phyloP scores from a whole-genome alignment of 1,140 invertebrate genomes.

The Trissolcus basalis region DNA sequence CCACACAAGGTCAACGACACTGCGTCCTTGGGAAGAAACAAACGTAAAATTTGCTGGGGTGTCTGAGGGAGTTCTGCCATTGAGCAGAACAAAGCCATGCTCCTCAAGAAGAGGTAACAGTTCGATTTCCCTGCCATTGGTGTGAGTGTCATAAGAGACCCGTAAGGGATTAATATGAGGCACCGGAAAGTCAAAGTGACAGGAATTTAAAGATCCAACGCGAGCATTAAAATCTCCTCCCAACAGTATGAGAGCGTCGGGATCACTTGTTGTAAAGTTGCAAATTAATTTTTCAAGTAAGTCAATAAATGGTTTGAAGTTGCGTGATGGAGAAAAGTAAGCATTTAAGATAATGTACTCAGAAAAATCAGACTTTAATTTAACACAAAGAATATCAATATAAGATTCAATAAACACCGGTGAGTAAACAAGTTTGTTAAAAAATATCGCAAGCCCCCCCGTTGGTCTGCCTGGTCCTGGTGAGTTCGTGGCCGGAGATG shows the following conservation, averaged over 20 bases:
- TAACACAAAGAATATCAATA: background rate
- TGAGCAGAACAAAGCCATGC: background rate
- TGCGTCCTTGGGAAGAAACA: background rate
- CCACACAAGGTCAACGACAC: background rate
- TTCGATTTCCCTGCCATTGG: background rate
- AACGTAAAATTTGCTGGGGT: background rate
- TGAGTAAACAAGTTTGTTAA: background rate
- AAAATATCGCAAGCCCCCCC: constrained; percentile 2
- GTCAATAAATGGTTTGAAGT: background rate
- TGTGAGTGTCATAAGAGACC: background rate
- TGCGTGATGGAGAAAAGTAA: background rate
- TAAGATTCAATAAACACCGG: background rate
- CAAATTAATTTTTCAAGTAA: background rate
- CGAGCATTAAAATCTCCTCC: background rate
- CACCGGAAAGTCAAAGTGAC: background rate
- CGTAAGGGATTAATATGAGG: background rate
- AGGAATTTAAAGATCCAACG: background rate
- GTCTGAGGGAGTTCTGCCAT: background rate
- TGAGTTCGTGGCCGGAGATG: background rate
- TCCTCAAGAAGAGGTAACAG: background rate
- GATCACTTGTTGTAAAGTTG: background rate
- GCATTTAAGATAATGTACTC: background rate
- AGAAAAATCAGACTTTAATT: background rate
- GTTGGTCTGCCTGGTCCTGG: constrained; percentile 4
- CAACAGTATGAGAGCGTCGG: background rate